Evolutionary conservation across 1,140 invertebrate genomes (phyloP).

Genomic region (Cephus cinctus): DNA sequence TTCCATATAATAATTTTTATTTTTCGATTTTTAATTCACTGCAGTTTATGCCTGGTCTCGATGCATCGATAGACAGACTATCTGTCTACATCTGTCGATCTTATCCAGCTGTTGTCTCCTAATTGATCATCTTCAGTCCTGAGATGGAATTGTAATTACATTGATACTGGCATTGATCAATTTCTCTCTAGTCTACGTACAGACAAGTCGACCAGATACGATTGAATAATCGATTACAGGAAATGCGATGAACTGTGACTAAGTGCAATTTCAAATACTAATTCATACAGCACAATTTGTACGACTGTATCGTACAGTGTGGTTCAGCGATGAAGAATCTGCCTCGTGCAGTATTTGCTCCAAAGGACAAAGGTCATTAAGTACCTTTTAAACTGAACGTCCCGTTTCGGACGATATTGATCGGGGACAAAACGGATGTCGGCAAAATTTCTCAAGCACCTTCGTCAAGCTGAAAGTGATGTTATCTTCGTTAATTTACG

Average conservation of each 20-base stretch:
- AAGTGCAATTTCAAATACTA: too few species aligned
- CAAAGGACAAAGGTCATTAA: too few species aligned
- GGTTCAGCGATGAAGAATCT: too few species aligned
- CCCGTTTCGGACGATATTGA: neutral
- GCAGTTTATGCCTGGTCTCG: too few species aligned
- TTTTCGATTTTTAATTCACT: too few species aligned
- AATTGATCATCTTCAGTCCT: neutral
- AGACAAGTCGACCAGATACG: neutral
- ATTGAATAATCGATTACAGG: neutral
- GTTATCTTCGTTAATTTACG: neutral
- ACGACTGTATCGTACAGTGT: too few species aligned
- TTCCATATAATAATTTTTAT: too few species aligned
- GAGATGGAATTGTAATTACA: slow-evolving; percentile 2
- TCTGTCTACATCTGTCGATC: neutral
- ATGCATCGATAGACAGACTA: too few species aligned
- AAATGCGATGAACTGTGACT: too few species aligned
- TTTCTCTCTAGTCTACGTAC: neutral
- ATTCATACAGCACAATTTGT: too few species aligned
- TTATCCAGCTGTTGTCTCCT: slow-evolving; percentile 2
- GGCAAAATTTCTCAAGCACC: neutral
- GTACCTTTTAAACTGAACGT: too few species aligned
- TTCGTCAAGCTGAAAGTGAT: neutral
- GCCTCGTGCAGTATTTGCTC: too few species aligned
- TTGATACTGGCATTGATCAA: neutral
- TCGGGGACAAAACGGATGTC: slow-evolving; percentile 2